A percentile compares a stretch with the other conserved stretches of the same genome.
phyloP scores from a whole-genome alignment of 2,888 invertebrate genomes.

The Mythimna impura region DNA sequence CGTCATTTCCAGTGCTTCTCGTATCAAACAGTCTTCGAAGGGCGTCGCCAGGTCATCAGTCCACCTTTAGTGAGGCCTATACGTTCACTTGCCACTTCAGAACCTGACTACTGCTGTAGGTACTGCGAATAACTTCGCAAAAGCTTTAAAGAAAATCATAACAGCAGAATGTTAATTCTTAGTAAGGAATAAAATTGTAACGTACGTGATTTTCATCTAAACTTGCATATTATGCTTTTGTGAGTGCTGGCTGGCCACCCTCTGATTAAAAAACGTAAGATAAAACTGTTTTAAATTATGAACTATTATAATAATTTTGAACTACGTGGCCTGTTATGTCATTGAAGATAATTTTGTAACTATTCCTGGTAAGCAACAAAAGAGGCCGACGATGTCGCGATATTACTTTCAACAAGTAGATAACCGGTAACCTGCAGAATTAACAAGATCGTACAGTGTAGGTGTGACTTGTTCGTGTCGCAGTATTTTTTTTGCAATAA shows the following conservation, averaged over 20 bases:
- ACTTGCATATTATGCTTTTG: constrained; percentile 31
- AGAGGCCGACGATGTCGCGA: constrained; percentile 40
- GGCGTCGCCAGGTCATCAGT: neutral
- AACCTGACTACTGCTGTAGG: neutral
- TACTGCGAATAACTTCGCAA: too few relatives aligned
- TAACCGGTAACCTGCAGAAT: constrained; percentile 6
- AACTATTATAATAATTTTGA: constrained; percentile 35
- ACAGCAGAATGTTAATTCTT: neutral
- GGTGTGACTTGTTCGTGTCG: constrained; percentile 30
- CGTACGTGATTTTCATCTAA: constrained; percentile 35
- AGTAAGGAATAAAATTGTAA: constrained; percentile 12
- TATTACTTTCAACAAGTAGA: constrained; percentile 15
- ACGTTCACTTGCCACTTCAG: neutral
- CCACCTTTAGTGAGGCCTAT: neutral
- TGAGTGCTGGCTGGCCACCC: constrained; percentile 20
- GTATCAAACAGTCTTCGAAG: neutral
- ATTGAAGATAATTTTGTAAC: constrained; percentile 23
- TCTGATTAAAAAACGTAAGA: neutral
- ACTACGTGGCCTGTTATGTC: constrained; percentile 13
- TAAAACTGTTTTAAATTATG: constrained; percentile 23
- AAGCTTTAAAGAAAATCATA: constrained; percentile 15
- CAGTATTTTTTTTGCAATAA: constrained; percentile 40
- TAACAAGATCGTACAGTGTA: constrained; percentile 17
- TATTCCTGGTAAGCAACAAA: constrained; percentile 17
- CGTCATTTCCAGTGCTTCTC: neutral